Base-by-base conservation (phyloP, 1,140 invertebrate genomes). In the Drosophila sp. region DNA sequence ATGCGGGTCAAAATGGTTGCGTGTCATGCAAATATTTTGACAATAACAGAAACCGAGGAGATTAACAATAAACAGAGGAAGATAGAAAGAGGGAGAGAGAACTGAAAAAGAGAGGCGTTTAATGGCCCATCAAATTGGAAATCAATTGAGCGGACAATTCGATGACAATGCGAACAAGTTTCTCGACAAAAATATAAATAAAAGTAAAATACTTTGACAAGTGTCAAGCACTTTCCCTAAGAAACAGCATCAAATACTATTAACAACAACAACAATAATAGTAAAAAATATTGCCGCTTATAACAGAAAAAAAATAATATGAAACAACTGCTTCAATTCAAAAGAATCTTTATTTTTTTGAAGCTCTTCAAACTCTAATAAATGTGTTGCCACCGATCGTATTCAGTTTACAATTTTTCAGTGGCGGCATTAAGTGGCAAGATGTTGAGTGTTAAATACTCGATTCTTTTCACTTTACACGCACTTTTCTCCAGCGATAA, bases 21-120 rank as follows among this genome's bases (percentile, higher is more conserved):
- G 45, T 16, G 45, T 27, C 45, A 70, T 70, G 66, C 66, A 70
- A 70, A 70, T 70, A 63, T 70, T 70, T 70, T 53, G 40, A 70
- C 46, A 53, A 58, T n/a, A 61, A 40, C 32, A 7, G 11, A 32
- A 29, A 21, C 11, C 40, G 2, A 41, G 36, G 45, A 41, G 29
- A 40, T 11, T n/a, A n/a, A 25, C n/a, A n/a, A 16, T 3, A 7
- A 41, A 14, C 8, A 46, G 32, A n/a, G 16, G 21, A 21, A 59
- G 41, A 18, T n/a, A 4, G 21, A 27, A 8, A 34, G 41, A 16
- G 34, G 16, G 7, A 18, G 18, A 38, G 4, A 25, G 8, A 4
- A n/a, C n/a, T n/a, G n/a, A n/a, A n/a, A n/a, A 7, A 50, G 8
- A 2, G 16, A 13, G 18, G n/a, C 34, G 69, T 53, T 53, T 72